Base-by-base conservation (phyloP, 2,888 invertebrate species). In the Atrina japonica region DNA sequence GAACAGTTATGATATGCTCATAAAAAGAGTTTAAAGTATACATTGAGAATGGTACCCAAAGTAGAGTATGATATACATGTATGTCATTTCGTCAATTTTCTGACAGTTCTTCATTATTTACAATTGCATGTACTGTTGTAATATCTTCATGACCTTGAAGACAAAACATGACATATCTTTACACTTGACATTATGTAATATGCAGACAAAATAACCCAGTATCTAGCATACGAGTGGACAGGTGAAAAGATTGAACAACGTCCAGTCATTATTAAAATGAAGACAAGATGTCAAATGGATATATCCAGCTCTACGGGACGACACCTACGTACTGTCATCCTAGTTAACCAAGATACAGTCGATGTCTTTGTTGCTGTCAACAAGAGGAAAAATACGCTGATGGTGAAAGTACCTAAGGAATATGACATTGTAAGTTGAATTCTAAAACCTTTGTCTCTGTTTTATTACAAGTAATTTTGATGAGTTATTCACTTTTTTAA, bases 391-490 rank as follows among this genome's bases (percentile, higher is more conserved):
- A 84, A 82, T 64, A 70, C 80, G 2, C 21, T 87, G 18, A 85
- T 56, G 25, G 66, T 89, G 7, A 82, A 85, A 35, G 80, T 89
- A 14, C 86, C 88, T 0, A 86, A 86, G 58, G 88, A 87, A 74
- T 88, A 88, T 73, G 89, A 89, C 55, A 53, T 88, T 82, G 89
- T 89, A 64, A 74, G 81, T 16, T 11, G 58, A 35, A 18, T 25
- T 35, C 11, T 35, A 35, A 11, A 35, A n/a, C n/a, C n/a, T n/a
- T n/a, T n/a, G n/a, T n/a, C n/a, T n/a, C n/a, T n/a, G n/a, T n/a
- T n/a, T n/a, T n/a, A n/a, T n/a, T n/a, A n/a, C n/a, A n/a, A n/a
- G n/a, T n/a, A n/a, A n/a, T n/a, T n/a, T n/a, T n/a, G n/a, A n/a
- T n/a, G n/a, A n/a, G n/a, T n/a, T n/a, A n/a, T n/a, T n/a, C n/a